Base-by-base conservation (phyloP, 2,888 invertebrate species). In the Diploptera punctata region DNA sequence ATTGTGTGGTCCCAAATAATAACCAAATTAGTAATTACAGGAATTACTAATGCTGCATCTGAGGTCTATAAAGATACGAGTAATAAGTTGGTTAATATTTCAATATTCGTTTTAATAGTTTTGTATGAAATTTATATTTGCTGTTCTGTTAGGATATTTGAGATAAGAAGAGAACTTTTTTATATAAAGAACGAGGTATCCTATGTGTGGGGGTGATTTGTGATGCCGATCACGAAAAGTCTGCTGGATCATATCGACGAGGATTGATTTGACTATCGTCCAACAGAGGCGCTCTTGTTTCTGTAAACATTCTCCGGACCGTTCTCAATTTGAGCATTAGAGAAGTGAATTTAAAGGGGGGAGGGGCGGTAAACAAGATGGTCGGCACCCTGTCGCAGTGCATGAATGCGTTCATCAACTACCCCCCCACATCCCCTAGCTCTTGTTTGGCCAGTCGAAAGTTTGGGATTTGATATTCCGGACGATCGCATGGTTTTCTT, bases 351-450 rank as follows among this genome's bases (percentile, higher is more conserved):
- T 61, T 33, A 61, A 31, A 38, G 61, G 65, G n/a, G 33, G 44
- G 24, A 31, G 29, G 65, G 65, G 33, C 44, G 68, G 75, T 75
- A 70, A 73, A 75, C 75, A 75, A 74, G 68, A 74, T 73, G 73
- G 75, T 65, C 49, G 70, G 47, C 72, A 62, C 72, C 61, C 73
- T 75, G 75, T 75, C 75, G 57, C 65, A 43, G 13, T 71, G 73
- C 62, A 68, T 75, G 75, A 75, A 75, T 75, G 73, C 67, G 73
- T 62, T 75, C 75, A 75, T 75, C 75, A 75, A 71, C 65, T 65
- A 73, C 19, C 65, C 44, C 16, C 44, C 21, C 33, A 19, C 31
- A 16, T 43, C 10, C 21, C 62, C 13, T 47, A 52, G 18, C 54
- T 54, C 65, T 65, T 72, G 68, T 72, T 72, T 72, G 72, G 62